Evolutionary conservation across 1,140 invertebrate genomes (phyloP).

Genomic region (Glossosoma conforme): DNA sequence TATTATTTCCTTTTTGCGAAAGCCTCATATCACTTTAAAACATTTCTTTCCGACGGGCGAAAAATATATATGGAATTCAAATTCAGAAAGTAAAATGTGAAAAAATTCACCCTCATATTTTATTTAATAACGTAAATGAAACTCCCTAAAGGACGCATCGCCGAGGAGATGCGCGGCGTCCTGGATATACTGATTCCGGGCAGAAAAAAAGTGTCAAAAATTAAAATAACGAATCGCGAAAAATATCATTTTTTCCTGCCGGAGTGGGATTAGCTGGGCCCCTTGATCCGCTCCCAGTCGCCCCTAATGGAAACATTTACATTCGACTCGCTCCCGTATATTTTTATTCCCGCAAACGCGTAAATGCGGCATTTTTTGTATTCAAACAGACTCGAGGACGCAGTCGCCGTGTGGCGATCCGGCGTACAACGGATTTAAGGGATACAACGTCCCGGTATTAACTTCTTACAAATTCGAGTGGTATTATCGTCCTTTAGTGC

Average conservation of each 20-base stretch:
- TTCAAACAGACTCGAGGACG: no score
- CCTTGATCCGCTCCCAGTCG: neutral
- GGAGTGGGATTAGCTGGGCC: conserved; percentile 24
- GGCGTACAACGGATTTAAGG: no score
- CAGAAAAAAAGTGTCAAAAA: conserved; percentile 32
- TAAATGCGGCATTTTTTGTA: conserved; percentile 25
- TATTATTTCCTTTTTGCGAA: conserved; percentile 28
- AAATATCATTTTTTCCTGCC: conserved; percentile 27
- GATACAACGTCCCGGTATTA: no score
- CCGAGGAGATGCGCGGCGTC: conserved; percentile 14
- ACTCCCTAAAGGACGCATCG: conserved; percentile 29
- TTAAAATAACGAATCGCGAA: conserved; percentile 33
- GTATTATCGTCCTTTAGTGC: no score
- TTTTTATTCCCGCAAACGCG: conserved; percentile 25
- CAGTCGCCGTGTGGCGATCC: no score
- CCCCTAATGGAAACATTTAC: conserved; percentile 29
- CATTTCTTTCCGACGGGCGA: conserved; percentile 15
- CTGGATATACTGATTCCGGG: conserved; percentile 26
- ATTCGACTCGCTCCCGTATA: conserved; percentile 27
- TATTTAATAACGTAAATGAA: conserved; percentile 33
- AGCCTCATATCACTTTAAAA: conserved; percentile 29
- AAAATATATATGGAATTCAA: conserved; percentile 22
- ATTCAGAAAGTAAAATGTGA: conserved; percentile 22
- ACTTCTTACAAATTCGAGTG: no score
- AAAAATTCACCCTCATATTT: conserved; percentile 33